Evolutionary conservation across 2,113 vertebrate species (phyloP).

Genomic region (Lipotes vexillifer): DNA sequence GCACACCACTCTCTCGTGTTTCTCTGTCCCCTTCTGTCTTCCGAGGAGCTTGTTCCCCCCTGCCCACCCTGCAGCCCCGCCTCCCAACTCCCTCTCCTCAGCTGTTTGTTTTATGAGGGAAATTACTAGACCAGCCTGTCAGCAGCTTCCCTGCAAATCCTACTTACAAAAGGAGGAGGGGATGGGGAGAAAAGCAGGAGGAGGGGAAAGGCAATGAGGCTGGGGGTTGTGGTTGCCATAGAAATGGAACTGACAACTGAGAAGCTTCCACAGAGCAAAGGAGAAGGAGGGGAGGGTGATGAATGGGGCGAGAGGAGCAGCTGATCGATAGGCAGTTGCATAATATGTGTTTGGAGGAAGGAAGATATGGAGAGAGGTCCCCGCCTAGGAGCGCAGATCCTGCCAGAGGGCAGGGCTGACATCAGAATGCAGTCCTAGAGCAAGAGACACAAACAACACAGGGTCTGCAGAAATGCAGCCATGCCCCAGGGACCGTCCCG

Average conservation of each 20-base stretch:
- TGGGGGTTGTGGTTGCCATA: constrained; percentile 79
- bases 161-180: constrained; percentile 34
- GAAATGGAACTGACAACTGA: constrained; percentile 73
- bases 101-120: constrained; percentile 65
- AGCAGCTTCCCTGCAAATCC: constrained; percentile 67
- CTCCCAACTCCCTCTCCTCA: constrained; percentile 6
- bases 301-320: neutral
- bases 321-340: neutral
- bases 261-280: constrained; percentile 60
- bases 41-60: neutral
- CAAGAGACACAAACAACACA: neutral
- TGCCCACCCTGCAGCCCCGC: neutral
- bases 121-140: constrained; percentile 69
- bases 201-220: constrained; percentile 54
- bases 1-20: neutral
- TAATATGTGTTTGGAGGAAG: neutral
- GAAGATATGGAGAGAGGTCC: neutral
- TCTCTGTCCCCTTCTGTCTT: neutral
- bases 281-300: neutral
- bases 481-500: neutral
- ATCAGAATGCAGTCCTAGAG: neutral
- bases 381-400: neutral
- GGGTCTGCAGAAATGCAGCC: neutral
- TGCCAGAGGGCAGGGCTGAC: neutral
- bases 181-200: neutral